A percentile compares a stretch with the other conserved stretches of the same genome.
Evolutionary conservation across 2,888 invertebrate genomes (phyloP).

Genomic region (Cephus nigrinus): DNA sequence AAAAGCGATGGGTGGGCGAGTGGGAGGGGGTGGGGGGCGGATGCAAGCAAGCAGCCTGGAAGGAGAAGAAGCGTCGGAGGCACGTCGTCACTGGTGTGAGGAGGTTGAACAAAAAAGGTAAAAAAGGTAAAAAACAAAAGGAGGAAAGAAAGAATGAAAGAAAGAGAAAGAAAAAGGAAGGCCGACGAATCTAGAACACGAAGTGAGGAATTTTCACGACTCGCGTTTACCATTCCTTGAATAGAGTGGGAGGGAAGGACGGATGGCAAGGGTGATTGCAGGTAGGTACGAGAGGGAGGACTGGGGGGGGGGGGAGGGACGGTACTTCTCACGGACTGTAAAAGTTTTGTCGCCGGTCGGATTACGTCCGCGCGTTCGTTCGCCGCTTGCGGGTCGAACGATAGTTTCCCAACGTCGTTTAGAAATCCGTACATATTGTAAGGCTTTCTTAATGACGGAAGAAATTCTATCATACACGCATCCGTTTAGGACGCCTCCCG

Average conservation of each 20-base stretch:
- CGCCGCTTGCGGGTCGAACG: conserved; percentile 25
- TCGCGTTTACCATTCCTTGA: conserved; percentile 54
- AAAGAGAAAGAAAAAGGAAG: conserved; percentile 12
- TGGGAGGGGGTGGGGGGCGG: not conserved
- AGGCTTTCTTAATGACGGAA: conserved; percentile 66
- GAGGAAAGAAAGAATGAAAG: conserved; percentile 1
- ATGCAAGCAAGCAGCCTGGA: not conserved
- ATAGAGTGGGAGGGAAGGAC: conserved; percentile 43
- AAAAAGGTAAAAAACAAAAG: conserved; percentile 9
- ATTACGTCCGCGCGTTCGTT: conserved; percentile 25
- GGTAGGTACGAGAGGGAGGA: conserved; percentile 10
- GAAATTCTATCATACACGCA: conserved; percentile 64
- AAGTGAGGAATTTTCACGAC: conserved; percentile 49
- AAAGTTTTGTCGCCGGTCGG: conserved; percentile 25
- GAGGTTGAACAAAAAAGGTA: conserved; percentile 19
- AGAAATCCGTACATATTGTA: conserved; percentile 57
- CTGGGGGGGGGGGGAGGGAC: not conserved
- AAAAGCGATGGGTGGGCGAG: not conserved
- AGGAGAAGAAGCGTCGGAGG: conserved; percentile 19
- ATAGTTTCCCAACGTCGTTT: conserved; percentile 43
- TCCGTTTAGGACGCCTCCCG: conserved; percentile 60
- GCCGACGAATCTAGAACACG: conserved; percentile 48
- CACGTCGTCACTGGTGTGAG: not conserved
- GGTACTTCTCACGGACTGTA: conserved; percentile 7
- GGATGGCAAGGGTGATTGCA: not conserved